Base-by-base conservation (phyloP, 2,888 invertebrate genomes). In the Zonitis immaculata region DNA sequence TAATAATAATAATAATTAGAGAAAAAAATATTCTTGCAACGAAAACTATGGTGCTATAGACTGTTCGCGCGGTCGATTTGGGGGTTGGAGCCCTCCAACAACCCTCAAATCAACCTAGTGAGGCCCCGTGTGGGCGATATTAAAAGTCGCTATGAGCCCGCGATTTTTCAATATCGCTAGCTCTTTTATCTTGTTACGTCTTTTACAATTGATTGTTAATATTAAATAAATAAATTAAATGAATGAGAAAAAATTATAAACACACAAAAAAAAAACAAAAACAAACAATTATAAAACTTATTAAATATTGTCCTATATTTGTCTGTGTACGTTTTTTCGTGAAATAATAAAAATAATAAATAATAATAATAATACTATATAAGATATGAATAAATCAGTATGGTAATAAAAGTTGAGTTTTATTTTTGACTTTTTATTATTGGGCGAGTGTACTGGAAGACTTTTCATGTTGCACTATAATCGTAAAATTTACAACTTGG, bases 1-100 rank as follows among this genome's bases (percentile, higher is more conserved):
- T n/a, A n/a, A n/a, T n/a, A n/a, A n/a, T n/a, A n/a, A n/a, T 44
- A 55, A 55, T 59, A 61, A 59, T 57, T 58, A 58, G n/a, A n/a
- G n/a, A 9, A 35, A 35, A 35, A 9, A 9, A 66, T 57, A 67
- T 65, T 68, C 66, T 69, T 75, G 75, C 75, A 75, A 76, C 76
- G 75, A 75, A 45, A 75, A 73, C 71, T 72, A 72, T 75, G 75
- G 75, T 76, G 75, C 76, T 76, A 75, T 70, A 67, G 73, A 73
- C 73, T 71, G 71, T 66, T 70, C 63, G 67, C 61, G 6, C 56
- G 66, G 66, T 63, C 65, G 66, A 52, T 56, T 46, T 49, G 52
- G 57, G 56, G 61, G 28, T 39, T 11, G n/a, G n/a, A n/a, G n/a
- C 39, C 18, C 39, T 20, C 8, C 43, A 44, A 42, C 42, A 47